Evolutionary conservation across 2,888 invertebrate species (phyloP).

Genomic region (Thalpophila matura): DNA sequence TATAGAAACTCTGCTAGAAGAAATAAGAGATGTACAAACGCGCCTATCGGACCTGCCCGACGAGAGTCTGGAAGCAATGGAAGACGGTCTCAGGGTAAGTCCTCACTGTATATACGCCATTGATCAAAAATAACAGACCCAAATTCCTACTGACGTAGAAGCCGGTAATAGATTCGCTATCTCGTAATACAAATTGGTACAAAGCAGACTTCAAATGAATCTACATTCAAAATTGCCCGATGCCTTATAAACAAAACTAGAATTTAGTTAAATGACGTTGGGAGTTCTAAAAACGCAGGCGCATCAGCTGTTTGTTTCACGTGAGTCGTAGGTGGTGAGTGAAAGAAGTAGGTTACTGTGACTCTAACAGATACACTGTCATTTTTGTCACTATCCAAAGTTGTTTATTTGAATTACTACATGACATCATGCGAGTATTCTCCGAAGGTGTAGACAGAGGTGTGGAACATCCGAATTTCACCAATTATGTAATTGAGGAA

Average conservation of each 20-base stretch:
- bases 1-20: conserved; percentile 93
- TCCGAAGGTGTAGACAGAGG: too few relatives aligned
- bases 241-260: conserved; percentile 83
- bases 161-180: conserved; percentile 66
- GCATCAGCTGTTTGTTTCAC: conserved; percentile 21
- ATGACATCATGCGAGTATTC: background rate
- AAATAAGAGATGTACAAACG: conserved; percentile 92
- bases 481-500: too few relatives aligned
- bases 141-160: conserved; percentile 60
- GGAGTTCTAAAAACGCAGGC: background rate
- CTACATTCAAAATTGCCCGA: conserved; percentile 47
- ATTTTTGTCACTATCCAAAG: conserved; percentile 4
- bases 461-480: too few relatives aligned
- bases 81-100: conserved; percentile 93
- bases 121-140: conserved; percentile 68
- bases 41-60: conserved; percentile 93
- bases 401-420: background rate
- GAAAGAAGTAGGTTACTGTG: conserved; percentile 18
- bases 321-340: conserved; percentile 6
- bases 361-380: background rate
- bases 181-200: conserved; percentile 51
- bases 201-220: conserved; percentile 29
- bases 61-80: conserved; percentile 93
- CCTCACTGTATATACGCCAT: conserved; percentile 63
- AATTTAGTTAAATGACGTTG: conserved; percentile 63